These are phyloP conservation scores for Tiliqua scincoides DNA, from an alignment of 2,113 vertebrate species.

Conservation along the genomic window DNA sequence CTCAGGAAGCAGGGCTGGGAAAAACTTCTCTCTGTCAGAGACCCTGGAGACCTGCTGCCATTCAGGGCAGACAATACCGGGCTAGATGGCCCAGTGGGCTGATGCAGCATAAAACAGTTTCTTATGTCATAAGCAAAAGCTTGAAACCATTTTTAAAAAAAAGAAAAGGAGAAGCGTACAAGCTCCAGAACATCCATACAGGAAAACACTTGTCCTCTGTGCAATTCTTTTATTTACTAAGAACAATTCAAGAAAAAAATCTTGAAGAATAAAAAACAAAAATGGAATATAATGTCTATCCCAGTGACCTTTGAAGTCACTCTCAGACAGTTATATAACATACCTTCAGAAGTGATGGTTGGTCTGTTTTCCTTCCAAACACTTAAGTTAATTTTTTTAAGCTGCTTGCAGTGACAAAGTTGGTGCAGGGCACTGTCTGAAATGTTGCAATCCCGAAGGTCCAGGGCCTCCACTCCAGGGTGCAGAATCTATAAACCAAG, in stretches of 20 bases:
- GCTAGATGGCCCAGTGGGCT: background rate
- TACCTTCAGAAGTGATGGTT: constrained; percentile 82
- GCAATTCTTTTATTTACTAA: background rate
- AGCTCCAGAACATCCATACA: background rate
- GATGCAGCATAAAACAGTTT: background rate
- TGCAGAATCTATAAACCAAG: constrained; percentile 81
- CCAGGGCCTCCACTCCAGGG: constrained; percentile 78
- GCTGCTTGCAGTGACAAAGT: constrained; percentile 77
- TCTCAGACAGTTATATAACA: constrained; percentile 30
- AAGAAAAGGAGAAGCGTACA: background rate
- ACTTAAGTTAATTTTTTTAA: constrained; percentile 80
- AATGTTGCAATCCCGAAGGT: constrained; percentile 82
- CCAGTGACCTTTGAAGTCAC: background rate
- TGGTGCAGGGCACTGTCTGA: constrained; percentile 81
- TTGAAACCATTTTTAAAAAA: background rate
- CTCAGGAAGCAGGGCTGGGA: background rate
- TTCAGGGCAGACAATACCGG: background rate
- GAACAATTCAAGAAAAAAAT: background rate
- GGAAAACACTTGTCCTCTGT: background rate
- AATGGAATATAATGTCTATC: background rate
- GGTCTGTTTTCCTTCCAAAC: constrained; percentile 74
- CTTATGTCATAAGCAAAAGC: background rate
- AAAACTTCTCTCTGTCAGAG: background rate
- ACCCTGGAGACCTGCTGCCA: background rate
- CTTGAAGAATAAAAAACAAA: background rate